A percentile compares a stretch with the other conserved stretches of the same genome.
These are phyloP conservation scores for Dromas ardeola DNA, from an alignment of 2,113 vertebrate species.

Conservation along the genomic window DNA sequence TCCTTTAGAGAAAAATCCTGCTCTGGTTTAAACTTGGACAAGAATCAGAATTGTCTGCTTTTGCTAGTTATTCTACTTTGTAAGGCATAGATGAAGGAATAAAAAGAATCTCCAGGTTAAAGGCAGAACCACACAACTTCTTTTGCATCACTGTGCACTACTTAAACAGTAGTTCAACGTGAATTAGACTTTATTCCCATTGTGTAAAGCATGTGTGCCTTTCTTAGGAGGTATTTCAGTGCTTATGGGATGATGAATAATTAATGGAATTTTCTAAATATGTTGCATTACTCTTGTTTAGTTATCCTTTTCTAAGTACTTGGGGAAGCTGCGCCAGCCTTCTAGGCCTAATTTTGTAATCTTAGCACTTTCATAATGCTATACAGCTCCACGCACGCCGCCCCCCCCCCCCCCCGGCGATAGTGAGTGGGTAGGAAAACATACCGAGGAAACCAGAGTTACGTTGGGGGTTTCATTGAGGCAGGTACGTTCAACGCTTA, in stretches of 20 bases:
- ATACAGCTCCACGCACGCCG: rapidly evolving
- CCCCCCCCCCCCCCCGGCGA: no score
- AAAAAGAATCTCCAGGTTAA: background rate
- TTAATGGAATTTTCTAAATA: background rate
- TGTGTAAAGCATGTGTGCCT: background rate
- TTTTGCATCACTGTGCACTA: background rate
- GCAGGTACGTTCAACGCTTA: background rate
- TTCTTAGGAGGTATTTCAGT: background rate
- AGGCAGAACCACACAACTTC: background rate
- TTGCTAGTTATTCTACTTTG: background rate
- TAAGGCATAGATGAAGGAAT: background rate
- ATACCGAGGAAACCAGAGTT: background rate
- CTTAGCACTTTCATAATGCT: background rate
- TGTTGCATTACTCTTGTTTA: background rate
- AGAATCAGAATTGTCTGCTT: background rate
- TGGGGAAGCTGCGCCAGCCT: background rate
- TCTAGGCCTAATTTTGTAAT: background rate
- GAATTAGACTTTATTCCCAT: background rate
- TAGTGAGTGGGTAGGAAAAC: background rate
- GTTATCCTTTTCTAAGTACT: background rate
- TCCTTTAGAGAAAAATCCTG: background rate
- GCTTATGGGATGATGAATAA: background rate
- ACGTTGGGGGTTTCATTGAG: rapidly evolving
- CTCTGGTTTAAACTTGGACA: background rate
- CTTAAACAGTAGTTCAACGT: background rate